Evolutionary conservation across 1,140 invertebrate species (phyloP), one percentile per base, ranked within the genome.

Genomic region (Metaphire vulgaris): DNA sequence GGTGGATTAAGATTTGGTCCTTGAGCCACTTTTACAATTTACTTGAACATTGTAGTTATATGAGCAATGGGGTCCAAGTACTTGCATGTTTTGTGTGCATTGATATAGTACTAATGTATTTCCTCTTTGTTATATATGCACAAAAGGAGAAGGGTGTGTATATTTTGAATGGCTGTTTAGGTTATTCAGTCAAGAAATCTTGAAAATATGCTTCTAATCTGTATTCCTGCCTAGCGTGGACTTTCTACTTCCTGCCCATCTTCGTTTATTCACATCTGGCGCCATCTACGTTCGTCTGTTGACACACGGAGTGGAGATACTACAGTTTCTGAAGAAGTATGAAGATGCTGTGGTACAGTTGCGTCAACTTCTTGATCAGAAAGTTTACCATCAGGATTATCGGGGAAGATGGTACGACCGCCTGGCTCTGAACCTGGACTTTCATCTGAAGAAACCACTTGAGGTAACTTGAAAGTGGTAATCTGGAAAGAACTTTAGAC

Each of bases 321-420:
- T 88, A 29, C 88, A 89, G 77, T 84, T 85, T 34, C 74, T 84
- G 2, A 87, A 84, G 79, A 79, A 86, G 2, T 89, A 88, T 77
- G 72, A 77, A 21, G 82, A 82, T 73, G 89, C 88, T n/a, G 85
- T 88, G 68, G 76, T 82, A 26, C 79, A 86, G n/a, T 80, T 89
- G 2, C 77, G 83, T 41, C 78, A 83, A 34, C 80, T 89, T 1
- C 81, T 90, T 15, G 75, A 69, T 0, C 88, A 89, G 80, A 77
- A 81, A 0, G 78, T 84, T 0, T 87, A 88, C 78, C 82, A 85
- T 67, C 75, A 77, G 30, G 81, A 87, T 67, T 86, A 87, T 76
- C 81, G 87, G 33, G 89, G 88, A 15, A 82, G 85, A 32, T 89
- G 88, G 88, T 89, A 84, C 80, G 88, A 89, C 76, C 80, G 89